These are phyloP conservation scores for Myodes glareolus DNA, from an alignment of 2,113 vertebrate species.

Conservation along the genomic window DNA sequence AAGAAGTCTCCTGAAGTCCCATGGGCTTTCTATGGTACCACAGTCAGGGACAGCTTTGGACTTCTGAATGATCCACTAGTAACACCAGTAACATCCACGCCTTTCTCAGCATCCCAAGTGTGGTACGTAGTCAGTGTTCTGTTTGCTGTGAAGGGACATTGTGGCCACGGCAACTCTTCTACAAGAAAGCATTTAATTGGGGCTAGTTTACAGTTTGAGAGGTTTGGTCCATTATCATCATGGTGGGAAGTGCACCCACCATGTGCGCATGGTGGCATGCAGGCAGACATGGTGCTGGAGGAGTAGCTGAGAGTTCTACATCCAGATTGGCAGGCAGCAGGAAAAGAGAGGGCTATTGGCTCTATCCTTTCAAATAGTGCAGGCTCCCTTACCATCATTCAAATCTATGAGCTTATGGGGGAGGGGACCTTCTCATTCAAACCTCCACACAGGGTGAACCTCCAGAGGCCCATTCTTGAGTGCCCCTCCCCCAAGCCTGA, in stretches of 20 bases:
- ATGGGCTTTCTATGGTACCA: not conserved
- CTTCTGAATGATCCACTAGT: not conserved
- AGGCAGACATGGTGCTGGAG: not conserved
- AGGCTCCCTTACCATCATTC: not conserved
- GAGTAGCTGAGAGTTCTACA: not conserved
- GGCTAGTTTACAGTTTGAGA: not conserved
- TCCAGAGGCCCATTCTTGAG: not conserved
- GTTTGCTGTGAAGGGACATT: not conserved
- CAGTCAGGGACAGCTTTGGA: not conserved
- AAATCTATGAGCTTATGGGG: not conserved
- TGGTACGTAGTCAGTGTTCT: not conserved
- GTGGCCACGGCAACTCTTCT: not conserved
- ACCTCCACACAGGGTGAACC: not conserved
- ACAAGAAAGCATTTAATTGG: not conserved
- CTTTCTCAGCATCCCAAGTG: not conserved
- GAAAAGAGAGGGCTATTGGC: not conserved
- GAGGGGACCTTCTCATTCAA: not conserved
- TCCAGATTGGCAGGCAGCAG: not conserved
- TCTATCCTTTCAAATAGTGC: not conserved
- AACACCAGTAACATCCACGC: not conserved
- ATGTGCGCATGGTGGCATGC: not conserved
- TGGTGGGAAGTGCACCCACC: too few species aligned
- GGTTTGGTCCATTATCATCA: not conserved
- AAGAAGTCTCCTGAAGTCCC: not conserved
- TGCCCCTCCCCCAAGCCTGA: not conserved